A percentile compares a stretch with the other conserved stretches of the same genome.
phyloP scores from a whole-genome alignment of 1,140 invertebrate genomes.

The Drosophila cardini region DNA sequence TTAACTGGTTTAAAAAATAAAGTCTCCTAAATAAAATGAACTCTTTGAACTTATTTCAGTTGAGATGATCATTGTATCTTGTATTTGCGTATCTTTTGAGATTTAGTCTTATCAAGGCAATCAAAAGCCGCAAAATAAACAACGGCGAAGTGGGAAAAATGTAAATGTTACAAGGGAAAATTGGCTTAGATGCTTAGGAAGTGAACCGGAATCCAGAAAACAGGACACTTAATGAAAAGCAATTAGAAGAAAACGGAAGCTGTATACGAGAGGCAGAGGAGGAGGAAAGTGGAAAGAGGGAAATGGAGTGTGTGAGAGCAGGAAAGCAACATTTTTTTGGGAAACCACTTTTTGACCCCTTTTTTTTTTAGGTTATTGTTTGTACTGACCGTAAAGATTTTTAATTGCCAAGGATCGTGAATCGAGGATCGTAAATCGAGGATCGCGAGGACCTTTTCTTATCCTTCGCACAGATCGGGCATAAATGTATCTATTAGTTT shows the following conservation, averaged over 20 bases:
- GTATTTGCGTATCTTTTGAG: not conserved
- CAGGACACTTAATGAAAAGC: constrained; percentile 43
- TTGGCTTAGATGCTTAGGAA: constrained; percentile 65
- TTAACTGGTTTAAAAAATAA: too few relatives aligned
- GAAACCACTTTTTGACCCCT: constrained; percentile 42
- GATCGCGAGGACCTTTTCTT: constrained; percentile 39
- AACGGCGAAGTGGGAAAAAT: constrained; percentile 18
- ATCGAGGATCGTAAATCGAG: constrained; percentile 25
- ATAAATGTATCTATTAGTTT: constrained; percentile 80
- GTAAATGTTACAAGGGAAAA: constrained; percentile 29
- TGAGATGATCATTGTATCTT: not conserved
- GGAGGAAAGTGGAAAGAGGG: not conserved
- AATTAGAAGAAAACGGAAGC: constrained; percentile 27
- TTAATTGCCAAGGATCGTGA: constrained; percentile 33
- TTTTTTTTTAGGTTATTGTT: constrained; percentile 12
- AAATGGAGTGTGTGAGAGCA: not conserved
- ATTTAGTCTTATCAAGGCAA: constrained; percentile 26
- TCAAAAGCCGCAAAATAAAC: constrained; percentile 56
- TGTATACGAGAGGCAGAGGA: not conserved
- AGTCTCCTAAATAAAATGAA: not conserved
- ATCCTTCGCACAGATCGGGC: constrained; percentile 45
- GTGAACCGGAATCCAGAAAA: constrained; percentile 16
- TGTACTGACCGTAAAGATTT: constrained; percentile 61
- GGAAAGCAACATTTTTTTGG: constrained; percentile 33
- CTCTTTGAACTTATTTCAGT: constrained; percentile 3